Evolutionary conservation across 2,888 invertebrate species (phyloP).

Genomic region (Spilosoma lubricipeda): DNA sequence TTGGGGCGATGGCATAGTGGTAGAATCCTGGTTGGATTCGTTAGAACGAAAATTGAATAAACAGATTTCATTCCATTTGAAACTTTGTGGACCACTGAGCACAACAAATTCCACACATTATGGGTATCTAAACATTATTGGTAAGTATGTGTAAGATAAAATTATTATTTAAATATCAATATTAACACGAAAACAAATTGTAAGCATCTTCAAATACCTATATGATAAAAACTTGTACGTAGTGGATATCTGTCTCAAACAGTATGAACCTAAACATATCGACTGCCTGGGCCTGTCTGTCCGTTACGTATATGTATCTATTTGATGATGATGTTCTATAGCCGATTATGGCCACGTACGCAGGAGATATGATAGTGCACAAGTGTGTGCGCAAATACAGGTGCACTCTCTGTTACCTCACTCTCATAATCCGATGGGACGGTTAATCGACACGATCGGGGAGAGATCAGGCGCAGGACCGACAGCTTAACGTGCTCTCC

Average conservation of each 20-base stretch:
- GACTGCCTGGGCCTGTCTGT: neutral
- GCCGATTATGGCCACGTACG: too few relatives aligned
- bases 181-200: neutral
- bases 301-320: neutral
- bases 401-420: too few relatives aligned
- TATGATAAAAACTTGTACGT: too few relatives aligned
- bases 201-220: neutral
- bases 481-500: too few relatives aligned
- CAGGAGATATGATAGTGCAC: too few relatives aligned
- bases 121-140: constrained; percentile 81
- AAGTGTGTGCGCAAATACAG: too few relatives aligned
- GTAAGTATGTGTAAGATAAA: constrained; percentile 56
- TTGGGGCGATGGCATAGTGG: constrained; percentile 70
- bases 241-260: neutral
- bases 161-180: neutral
- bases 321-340: too few relatives aligned
- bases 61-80: constrained; percentile 83
- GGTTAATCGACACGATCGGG: too few relatives aligned
- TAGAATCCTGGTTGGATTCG: constrained; percentile 79
- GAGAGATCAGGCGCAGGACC: too few relatives aligned
- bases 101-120: constrained; percentile 75
- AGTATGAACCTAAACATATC: neutral
- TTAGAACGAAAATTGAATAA: constrained; percentile 65
- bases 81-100: constrained; percentile 84
- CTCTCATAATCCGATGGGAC: too few relatives aligned